Base-by-base conservation (phyloP, 2,113 vertebrate species). In the Myotis davidii region DNA sequence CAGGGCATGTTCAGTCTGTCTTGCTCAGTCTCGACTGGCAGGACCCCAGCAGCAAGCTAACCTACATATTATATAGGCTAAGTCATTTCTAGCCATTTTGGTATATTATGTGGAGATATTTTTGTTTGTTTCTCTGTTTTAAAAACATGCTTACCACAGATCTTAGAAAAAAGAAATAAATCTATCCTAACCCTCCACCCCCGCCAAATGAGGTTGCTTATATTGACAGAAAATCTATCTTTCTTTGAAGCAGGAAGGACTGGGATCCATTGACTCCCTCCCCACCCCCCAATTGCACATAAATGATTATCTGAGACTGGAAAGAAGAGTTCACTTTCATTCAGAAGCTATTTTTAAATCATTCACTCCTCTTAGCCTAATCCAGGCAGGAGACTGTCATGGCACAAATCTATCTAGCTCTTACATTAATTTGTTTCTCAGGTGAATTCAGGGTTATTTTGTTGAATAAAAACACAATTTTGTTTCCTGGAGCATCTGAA, bases 201-300 rank as follows among this genome's bases (percentile, higher is more conserved):
- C 16, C 18, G 11, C 14, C 12, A 64, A 85, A 74, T 18, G 25
- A 72, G 70, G 54, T 54, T 59, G 9, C 9, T 64, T 72, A 29
- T n/a, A 67, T 76, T 29, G 52, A 90, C 37, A 84, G 69, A 73
- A 93, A 97, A 92, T 91, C 72, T 65, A 9, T 93, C 76, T 95
- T 72, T 90, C 37, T 82, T 65, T 82, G 69, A n/a, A 90, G 23
- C 34, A 93, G 59, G 37, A 95, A 92, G 76, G 34, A 29, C 37
- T 39, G 52, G 32, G 5, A 72, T 20, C 6, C 39, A 85, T 70
- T 59, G 48, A 94, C 65, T 89, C 6, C 4, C 9, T 13, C 27
- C 17, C 8, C 25, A 6, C 42, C 45, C 45, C 21, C 10, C 70
- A 14, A 11, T 79, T 9, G 34, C 17, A 50, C 21, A 17, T 72